phyloP scores from a whole-genome alignment of 2,888 invertebrate species.

The Phlogophora meticulosa region DNA sequence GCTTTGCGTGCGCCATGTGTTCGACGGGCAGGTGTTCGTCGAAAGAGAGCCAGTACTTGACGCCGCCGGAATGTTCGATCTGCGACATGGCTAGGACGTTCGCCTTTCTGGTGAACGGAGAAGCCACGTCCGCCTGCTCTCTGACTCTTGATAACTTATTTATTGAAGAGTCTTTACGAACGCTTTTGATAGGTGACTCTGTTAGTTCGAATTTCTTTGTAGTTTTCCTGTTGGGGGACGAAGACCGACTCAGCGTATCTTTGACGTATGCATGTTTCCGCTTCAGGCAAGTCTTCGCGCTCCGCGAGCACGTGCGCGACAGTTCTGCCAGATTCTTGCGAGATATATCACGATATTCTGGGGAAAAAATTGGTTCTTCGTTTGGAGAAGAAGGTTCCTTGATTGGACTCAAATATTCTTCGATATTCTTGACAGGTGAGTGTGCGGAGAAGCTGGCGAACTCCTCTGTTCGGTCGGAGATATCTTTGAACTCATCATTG shows the following conservation, averaged over 20 bases:
- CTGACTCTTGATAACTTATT: constrained; percentile 51
- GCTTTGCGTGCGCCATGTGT: constrained; percentile 62
- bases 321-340: neutral
- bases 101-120: constrained; percentile 80
- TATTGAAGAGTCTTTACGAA: constrained; percentile 73
- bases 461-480: constrained; percentile 27
- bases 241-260: constrained; percentile 64
- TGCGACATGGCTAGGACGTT: constrained; percentile 85
- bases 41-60: constrained; percentile 88
- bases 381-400: constrained; percentile 29
- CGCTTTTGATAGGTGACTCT: constrained; percentile 80
- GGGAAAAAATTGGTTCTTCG: constrained; percentile 42
- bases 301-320: neutral
- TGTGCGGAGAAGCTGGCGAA: constrained; percentile 35
- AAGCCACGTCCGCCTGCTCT: constrained; percentile 58
- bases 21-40: constrained; percentile 74
- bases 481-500: constrained; percentile 49
- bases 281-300: neutral
- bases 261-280: constrained; percentile 20
- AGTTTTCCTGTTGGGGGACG: constrained; percentile 73
- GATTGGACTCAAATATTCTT: constrained; percentile 43
- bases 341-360: constrained; percentile 47
- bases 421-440: constrained; percentile 19
- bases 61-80: constrained; percentile 81
- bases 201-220: constrained; percentile 71